phyloP scores from a whole-genome alignment of 2,888 invertebrate genomes.

The Galerucella pusilla region DNA sequence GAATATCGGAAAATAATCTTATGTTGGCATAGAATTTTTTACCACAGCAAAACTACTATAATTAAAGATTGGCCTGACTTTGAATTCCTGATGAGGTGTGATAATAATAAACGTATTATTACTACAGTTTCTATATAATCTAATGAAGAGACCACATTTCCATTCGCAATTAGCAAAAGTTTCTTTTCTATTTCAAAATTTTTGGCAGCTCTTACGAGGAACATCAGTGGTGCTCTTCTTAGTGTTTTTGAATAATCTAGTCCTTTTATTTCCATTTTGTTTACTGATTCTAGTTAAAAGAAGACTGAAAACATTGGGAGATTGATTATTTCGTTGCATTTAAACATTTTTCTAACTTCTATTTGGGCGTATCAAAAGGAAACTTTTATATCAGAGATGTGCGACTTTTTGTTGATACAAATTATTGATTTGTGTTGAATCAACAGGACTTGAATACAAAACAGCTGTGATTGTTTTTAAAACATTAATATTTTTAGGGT shows the following conservation, averaged over 20 bases:
- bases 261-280: constrained; percentile 44
- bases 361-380: constrained; percentile 39
- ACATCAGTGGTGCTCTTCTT: constrained; percentile 40
- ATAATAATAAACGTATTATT: neutral
- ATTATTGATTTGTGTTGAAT: neutral
- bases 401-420: neutral
- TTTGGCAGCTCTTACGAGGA: constrained; percentile 36
- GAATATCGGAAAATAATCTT: too few relatives aligned
- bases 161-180: neutral
- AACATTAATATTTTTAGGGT: neutral
- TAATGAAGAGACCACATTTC: neutral
- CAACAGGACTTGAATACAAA: constrained; percentile 1
- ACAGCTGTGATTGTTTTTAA: neutral
- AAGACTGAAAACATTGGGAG: constrained; percentile 54
- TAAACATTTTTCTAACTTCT: constrained; percentile 34
- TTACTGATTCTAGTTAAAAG: constrained; percentile 49
- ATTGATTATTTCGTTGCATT: constrained; percentile 45
- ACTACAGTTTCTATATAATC: neutral
- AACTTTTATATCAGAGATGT: constrained; percentile 36
- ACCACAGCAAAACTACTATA: too few relatives aligned
- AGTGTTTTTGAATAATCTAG: constrained; percentile 42
- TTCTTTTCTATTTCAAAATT: neutral
- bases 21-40: too few relatives aligned
- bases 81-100: neutral
- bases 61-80: too few relatives aligned